Evolutionary conservation across 2,113 vertebrate species (phyloP).

Genomic region (Rattus rattus): DNA sequence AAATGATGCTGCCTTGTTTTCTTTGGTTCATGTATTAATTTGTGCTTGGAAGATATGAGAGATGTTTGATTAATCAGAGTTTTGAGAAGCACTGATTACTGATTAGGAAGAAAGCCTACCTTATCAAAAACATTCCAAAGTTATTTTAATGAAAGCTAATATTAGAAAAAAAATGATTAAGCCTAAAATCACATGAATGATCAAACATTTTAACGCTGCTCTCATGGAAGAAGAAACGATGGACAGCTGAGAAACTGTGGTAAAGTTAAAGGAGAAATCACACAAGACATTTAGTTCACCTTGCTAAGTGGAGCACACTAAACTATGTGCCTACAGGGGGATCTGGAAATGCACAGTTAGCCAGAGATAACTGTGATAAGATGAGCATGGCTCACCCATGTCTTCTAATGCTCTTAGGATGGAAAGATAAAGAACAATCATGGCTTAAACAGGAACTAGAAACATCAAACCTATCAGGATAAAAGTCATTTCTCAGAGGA

Average conservation of each 20-base stretch:
- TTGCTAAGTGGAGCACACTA: background rate
- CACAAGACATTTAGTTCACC: background rate
- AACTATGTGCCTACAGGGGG: background rate
- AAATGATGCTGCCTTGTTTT: background rate
- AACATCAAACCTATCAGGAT: background rate
- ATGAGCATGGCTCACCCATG: background rate
- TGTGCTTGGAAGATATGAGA: conserved; percentile 4
- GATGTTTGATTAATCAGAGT: conserved; percentile 20
- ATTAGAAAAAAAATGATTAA: conserved; percentile 46
- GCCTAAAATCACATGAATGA: background rate
- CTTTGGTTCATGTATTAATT: background rate
- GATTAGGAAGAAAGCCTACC: conserved; percentile 45
- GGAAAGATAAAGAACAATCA: background rate
- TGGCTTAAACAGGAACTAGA: background rate
- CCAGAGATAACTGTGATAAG: background rate
- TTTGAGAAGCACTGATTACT: conserved; percentile 52
- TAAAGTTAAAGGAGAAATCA: background rate
- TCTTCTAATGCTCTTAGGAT: background rate
- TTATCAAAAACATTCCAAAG: conserved; percentile 46
- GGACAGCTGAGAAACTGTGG: background rate
- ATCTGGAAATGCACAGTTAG: background rate
- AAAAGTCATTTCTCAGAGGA: background rate
- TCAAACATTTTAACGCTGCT: background rate
- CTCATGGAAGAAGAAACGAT: background rate
- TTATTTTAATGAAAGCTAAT: conserved; percentile 57